These are phyloP conservation scores for Chesias legatella DNA, from an alignment of 2,888 invertebrate genomes.

Conservation along the genomic window DNA sequence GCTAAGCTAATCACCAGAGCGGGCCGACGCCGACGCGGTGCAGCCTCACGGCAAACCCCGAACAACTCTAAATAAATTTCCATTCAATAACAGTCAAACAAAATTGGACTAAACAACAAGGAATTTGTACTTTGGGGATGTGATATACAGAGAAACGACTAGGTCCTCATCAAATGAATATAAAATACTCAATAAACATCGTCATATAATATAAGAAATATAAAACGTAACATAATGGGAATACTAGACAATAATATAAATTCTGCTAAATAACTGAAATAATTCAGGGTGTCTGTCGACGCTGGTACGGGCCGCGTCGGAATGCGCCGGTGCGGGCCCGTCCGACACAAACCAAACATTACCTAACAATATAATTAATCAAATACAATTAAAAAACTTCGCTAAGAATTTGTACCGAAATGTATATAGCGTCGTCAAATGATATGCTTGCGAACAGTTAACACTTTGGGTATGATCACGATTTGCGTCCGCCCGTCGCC, in stretches of 20 bases:
- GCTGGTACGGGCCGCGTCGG: conserved; percentile 45
- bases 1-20: conserved; percentile 32
- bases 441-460: conserved; percentile 77
- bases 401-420: conserved; percentile 75
- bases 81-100: conserved; percentile 79
- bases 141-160: conserved; percentile 81
- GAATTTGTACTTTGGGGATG: conserved; percentile 82
- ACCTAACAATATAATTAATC: conserved; percentile 73
- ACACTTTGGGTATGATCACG: conserved; percentile 74
- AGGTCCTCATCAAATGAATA: conserved; percentile 80
- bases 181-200: conserved; percentile 79
- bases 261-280: conserved; percentile 79
- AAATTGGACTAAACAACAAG: conserved; percentile 82
- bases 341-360: conserved; percentile 62
- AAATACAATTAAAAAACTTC: conserved; percentile 72
- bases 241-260: conserved; percentile 77
- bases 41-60: conserved; percentile 31
- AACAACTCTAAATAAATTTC: conserved; percentile 72
- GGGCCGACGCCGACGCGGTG: conserved; percentile 32
- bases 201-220: conserved; percentile 80
- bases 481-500: conserved; percentile 51
- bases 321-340: conserved; percentile 30
- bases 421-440: conserved; percentile 74
- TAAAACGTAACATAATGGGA: conserved; percentile 80
- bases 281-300: conserved; percentile 62